Base-by-base conservation (phyloP, 2,888 invertebrate species). In the Trichopoda pennipes region DNA sequence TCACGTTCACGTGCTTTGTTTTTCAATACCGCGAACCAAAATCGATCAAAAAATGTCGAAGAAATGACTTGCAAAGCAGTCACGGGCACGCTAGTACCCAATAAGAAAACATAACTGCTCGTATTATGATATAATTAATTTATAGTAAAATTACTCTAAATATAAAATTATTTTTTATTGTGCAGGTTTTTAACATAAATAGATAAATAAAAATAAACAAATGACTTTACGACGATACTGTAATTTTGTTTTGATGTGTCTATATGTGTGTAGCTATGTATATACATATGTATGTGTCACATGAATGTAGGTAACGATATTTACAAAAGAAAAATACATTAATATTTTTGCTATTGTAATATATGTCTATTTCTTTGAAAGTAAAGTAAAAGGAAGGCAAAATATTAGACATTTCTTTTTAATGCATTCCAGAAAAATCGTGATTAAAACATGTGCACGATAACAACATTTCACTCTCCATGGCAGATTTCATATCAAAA, bases 241-340 rank as follows among this genome's bases (percentile, higher is more conserved):
- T 77, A n/a, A 3, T 10, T n/a, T n/a, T 42, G 9, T 42, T 42
- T 55, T 10, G 16, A 16, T 28, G 35, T 75, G 28, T n/a, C 7
- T 51, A 3, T 3, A 38, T 21, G 51, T 2, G 8, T 42, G 10
- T 28, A 3, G 42, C 4, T 53, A 8, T 55, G 32, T 14, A 1
- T 19, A 49, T 12, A n/a, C n/a, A 1, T 60, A 23, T 55, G 12
- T 63, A 21, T 63, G 0, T 68, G 60, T 60, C 61, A 69, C 32
- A 66, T 75, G 55, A 73, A 73, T 81, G 78, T 70, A 74, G 60
- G 51, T 58, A 66, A 70, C 78, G 78, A 78, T 78, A 69, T 64
- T 47, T 19, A 28, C n/a, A 17, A 32, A 63, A 23, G 32, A 80
- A 64, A 78, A 72, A 66, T 38, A 32, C 44, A 78, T 66, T 78